Evolutionary conservation across 2,888 invertebrate species (phyloP).

Genomic region (Drosophila austrosaltans): DNA sequence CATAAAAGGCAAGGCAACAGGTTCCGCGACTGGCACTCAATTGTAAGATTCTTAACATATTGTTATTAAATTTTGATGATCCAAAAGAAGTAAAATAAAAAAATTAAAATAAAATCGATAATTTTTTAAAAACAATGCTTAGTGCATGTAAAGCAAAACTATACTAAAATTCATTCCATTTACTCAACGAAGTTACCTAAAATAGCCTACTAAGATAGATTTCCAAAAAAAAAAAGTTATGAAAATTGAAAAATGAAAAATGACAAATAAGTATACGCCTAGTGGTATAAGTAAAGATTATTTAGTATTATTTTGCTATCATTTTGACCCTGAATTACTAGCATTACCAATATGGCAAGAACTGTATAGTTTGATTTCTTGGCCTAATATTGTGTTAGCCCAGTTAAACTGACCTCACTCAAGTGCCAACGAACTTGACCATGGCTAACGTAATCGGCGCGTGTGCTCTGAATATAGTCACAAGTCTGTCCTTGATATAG

Average conservation of each 20-base stretch:
- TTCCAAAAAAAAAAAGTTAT: background rate
- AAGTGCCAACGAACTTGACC: conserved; percentile 75
- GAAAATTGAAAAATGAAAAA: background rate
- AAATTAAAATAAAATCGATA: background rate
- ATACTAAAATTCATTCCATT: background rate
- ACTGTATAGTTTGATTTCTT: conserved; percentile 44
- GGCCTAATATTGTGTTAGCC: conserved; percentile 31
- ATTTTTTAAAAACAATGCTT: background rate
- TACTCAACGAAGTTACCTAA: conserved; percentile 3
- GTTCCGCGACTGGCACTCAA: background rate
- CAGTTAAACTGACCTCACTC: conserved; percentile 55
- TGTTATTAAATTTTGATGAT: conserved; percentile 17
- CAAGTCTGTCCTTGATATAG: conserved; percentile 2
- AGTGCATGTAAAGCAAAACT: background rate
- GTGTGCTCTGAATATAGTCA: conserved; percentile 43
- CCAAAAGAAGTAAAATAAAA: conserved; percentile 5
- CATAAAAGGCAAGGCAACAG: conserved; percentile 37
- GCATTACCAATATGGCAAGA: conserved; percentile 54
- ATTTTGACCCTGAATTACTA: background rate
- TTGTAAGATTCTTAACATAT: conserved; percentile 32
- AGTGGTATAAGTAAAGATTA: background rate
- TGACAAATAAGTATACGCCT: background rate
- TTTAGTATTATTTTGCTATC: background rate
- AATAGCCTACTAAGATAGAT: background rate
- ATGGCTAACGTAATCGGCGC: conserved; percentile 53